Base-by-base conservation (phyloP, 30 jellyfish, hydroid and myxozoan species). In the Aurelia coerulea region DNA sequence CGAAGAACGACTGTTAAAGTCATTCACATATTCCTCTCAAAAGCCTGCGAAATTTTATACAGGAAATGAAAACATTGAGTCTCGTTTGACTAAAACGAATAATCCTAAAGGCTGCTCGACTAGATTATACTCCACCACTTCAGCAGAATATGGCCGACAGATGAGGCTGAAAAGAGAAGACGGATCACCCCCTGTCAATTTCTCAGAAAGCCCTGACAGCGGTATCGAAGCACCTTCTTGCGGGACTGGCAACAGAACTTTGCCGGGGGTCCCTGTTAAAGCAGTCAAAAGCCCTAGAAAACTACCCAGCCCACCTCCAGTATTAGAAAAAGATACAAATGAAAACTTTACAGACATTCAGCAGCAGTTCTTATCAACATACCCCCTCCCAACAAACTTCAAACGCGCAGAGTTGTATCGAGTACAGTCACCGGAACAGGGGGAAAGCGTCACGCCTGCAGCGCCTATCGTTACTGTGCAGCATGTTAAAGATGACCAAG, bases 321-420 rank as follows among this genome's bases (percentile, higher is more conserved):
- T 16, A 8, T 60, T 23, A 7, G 87, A 41, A n/a, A 73, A 79
- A 58, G 51, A 75, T 33, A 41, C 35, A 13, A 56, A 68, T 19
- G 63, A 62, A 41, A 66, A 42, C 6, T 15, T 17, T 2, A 13
- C 19, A 32, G 65, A 59, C 14, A 37, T 52, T 42, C 19, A 29
- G 34, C 56, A 51, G 39, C 60, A 58, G 17, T 42, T 59, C 81
- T 13, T 64, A 42, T 72, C 91, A n/a, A 53, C 60, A 9, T 73
- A 32, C 15, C 68, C 85, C 23, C 52, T 46, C 8, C 56, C 56
- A 46, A 46, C 80, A 7, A 79, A 72, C 10, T 83, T 83, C 73
- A 83, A 83, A 72, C 65, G 92, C 39, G 92, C 92, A 14, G 92
- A 83, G 59, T 59, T 83, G 16, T 83, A 83, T 42, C 18, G 92